Evolutionary conservation across 2,113 vertebrate species (phyloP).

Genomic region (Chaetodon auriga): DNA sequence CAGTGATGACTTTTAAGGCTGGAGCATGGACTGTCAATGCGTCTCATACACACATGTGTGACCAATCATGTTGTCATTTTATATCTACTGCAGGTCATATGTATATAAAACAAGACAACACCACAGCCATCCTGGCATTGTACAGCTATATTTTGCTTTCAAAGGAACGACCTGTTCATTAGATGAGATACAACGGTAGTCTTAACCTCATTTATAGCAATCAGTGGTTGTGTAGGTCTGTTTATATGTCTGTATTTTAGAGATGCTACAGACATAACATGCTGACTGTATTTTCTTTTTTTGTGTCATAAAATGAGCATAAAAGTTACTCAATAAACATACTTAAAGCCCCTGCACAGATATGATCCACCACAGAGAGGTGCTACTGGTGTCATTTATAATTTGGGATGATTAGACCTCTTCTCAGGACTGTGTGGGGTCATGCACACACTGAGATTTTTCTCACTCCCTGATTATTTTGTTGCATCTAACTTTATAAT

Average conservation of each 20-base stretch:
- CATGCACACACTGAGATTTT: neutral
- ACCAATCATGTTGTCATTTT: conserved; percentile 19
- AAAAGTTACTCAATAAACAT: conserved; percentile 29
- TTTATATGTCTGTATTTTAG: neutral
- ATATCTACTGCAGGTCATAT: conserved; percentile 23
- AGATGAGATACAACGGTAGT: neutral
- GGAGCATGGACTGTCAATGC: conserved; percentile 16
- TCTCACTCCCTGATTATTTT: neutral
- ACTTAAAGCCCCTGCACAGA: neutral
- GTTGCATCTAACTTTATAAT: neutral
- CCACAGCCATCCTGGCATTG: neutral
- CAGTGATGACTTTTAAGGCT: conserved; percentile 68
- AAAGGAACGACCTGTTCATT: neutral
- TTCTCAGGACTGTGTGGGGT: neutral
- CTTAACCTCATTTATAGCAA: neutral
- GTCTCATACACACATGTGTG: conserved; percentile 9
- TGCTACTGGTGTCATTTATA: neutral
- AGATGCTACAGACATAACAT: neutral
- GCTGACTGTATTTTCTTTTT: neutral
- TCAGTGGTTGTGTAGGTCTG: neutral
- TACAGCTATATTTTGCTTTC: conserved; percentile 21
- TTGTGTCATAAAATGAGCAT: conserved; percentile 27
- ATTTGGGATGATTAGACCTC: neutral
- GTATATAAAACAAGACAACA: conserved; percentile 28
- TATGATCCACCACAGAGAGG: neutral